phyloP scores from a whole-genome alignment of 2,797 vertebrate genomes.

The Peromyscus aztecus region DNA sequence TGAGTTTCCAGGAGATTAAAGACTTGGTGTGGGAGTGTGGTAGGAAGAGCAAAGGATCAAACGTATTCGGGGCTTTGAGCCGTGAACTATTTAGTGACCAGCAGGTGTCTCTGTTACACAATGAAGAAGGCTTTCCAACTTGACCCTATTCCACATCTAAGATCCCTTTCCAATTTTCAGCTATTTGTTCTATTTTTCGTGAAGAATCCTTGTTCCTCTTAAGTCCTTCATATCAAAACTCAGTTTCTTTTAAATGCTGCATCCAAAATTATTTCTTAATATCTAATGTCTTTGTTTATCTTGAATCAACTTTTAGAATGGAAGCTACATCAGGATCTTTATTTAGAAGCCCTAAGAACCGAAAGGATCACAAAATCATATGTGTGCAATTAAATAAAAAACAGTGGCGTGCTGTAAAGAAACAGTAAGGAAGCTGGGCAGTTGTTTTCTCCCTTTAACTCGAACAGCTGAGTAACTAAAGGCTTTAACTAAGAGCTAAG shows the following conservation, averaged over 20 bases:
- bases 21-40: background rate
- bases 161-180: conserved; percentile 40
- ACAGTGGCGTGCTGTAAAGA: background rate
- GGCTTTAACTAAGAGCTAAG: background rate
- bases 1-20: conserved; percentile 69
- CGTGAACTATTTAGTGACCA: conserved; percentile 73
- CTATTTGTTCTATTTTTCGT: conserved; percentile 1
- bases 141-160: conserved; percentile 58
- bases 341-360: conserved; percentile 22
- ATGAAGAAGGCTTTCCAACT: background rate
- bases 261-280: conserved; percentile 30
- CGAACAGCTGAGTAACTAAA: background rate
- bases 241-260: background rate
- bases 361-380: background rate
- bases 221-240: background rate
- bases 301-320: background rate
- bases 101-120: conserved; percentile 88
- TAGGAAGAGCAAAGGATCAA: background rate
- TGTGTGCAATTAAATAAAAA: background rate
- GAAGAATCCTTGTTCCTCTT: background rate
- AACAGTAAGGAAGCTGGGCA: background rate
- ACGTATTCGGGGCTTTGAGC: background rate
- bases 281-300: conserved; percentile 14
- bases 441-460: background rate
- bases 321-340: conserved; percentile 22